Percentiles rank a stretch among this genome's conserved stretches.
phyloP scores from a whole-genome alignment of 2,888 invertebrate genomes.

The Diachrysia chrysitis region DNA sequence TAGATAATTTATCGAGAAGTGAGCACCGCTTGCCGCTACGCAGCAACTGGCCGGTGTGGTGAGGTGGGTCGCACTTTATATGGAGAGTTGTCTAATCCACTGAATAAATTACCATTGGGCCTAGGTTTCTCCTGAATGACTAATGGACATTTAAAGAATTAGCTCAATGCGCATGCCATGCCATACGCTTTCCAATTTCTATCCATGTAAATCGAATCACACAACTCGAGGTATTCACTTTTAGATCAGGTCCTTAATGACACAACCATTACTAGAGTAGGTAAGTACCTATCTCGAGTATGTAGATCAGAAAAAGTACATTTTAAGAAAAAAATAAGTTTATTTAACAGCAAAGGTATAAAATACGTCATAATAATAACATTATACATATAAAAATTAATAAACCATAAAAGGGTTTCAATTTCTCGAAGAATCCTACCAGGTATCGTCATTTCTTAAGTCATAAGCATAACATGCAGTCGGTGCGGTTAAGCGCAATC shows the following conservation, averaged over 20 bases:
- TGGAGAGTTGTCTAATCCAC: slow-evolving; percentile 84
- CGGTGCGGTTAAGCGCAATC: slow-evolving; percentile 27
- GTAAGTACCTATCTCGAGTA: background rate
- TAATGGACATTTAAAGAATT: slow-evolving; percentile 82
- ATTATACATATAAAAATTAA: background rate
- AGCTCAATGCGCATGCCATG: slow-evolving; percentile 73
- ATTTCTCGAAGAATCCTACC: background rate
- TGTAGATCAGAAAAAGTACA: background rate
- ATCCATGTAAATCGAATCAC: slow-evolving; percentile 47
- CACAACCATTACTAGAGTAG: background rate
- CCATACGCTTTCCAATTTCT: slow-evolving; percentile 75
- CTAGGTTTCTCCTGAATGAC: slow-evolving; percentile 85
- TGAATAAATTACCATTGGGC: slow-evolving; percentile 82
- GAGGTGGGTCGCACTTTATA: slow-evolving; percentile 83
- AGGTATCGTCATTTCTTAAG: background rate
- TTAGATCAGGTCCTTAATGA: slow-evolving; percentile 12
- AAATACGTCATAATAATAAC: background rate
- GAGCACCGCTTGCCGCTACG: slow-evolving; percentile 67
- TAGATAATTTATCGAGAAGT: slow-evolving; percentile 77
- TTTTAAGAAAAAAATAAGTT: too few relatives aligned
- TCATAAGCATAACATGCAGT: background rate
- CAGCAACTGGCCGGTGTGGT: slow-evolving; percentile 56
- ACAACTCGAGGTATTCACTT: background rate
- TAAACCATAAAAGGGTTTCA: background rate
- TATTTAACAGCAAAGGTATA: background rate